These are phyloP conservation scores for Muscidifurax raptorellus DNA, from an alignment of 1,140 invertebrate genomes.

Conservation along the genomic window DNA sequence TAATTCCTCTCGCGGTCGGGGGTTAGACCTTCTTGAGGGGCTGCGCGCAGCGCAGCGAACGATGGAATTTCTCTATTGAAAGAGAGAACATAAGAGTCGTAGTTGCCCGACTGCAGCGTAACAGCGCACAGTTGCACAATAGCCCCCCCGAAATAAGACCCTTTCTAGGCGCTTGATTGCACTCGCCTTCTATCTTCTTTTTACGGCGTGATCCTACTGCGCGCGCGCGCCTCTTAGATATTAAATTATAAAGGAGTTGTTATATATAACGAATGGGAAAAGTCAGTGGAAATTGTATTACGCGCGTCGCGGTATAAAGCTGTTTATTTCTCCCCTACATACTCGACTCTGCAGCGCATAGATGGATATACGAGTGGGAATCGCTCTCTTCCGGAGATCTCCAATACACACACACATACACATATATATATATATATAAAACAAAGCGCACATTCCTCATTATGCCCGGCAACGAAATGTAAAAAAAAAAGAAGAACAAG, in stretches of 20 bases:
- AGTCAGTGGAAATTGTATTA: conserved; percentile 5
- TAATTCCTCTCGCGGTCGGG: conserved; percentile 17
- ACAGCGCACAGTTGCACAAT: conserved; percentile 15
- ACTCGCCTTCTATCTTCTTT: not conserved
- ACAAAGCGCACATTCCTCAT: not conserved
- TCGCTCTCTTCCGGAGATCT: not conserved
- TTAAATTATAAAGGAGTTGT: conserved; percentile 31
- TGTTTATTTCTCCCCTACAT: not conserved
- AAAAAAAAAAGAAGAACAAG: not conserved
- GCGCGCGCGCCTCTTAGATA: not conserved
- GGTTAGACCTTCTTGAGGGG: conserved; percentile 21
- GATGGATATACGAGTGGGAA: too few relatives aligned
- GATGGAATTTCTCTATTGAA: conserved; percentile 47
- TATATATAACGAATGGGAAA: not conserved
- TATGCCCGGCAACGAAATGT: not conserved
- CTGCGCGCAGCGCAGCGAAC: not conserved
- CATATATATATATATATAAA: not conserved
- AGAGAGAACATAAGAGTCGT: conserved; percentile 21
- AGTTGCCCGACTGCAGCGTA: not conserved
- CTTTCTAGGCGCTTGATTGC: conserved; percentile 39
- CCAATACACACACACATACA: not conserved
- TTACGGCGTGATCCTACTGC: conserved; percentile 33
- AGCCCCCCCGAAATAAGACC: conserved; percentile 35
- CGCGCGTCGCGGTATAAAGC: not conserved
- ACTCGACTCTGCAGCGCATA: too few relatives aligned